Base-by-base conservation (phyloP, 2,797 vertebrate species). In the Cyprinodon diabolis region DNA sequence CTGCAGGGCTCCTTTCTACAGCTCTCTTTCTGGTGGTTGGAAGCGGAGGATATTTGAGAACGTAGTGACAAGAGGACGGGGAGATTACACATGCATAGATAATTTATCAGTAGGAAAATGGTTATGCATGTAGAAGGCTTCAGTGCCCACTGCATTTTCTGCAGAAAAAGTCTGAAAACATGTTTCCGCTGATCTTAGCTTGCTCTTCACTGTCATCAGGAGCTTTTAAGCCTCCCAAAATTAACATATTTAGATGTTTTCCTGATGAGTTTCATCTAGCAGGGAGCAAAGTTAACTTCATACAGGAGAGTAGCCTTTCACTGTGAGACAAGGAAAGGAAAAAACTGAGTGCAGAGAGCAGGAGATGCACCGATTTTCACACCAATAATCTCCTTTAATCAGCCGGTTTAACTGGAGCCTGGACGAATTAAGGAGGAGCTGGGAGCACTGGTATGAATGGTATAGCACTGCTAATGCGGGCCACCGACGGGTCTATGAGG, bases 191-290 rank as follows among this genome's bases (percentile, higher is more conserved):
- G 6, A 45, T 65, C 55, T 72, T 25, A 11, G 3, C 78, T 65
- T 55, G 4, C 40, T 77, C 79, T 84, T 80, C 82, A 35, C 76
- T 30, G 83, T 88, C 86, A 90, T 92, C 88, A 90, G 85, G 86
- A 90, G 80, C 87, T 91, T 91, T 77, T 92, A 89, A 92, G 92
- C 90, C 90, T 0, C n/a, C 37, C 25, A 30, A 75, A 87, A 92
- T 92, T 91, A 84, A 76, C 89, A 92, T 93, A 89, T 91, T 90
- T 80, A 89, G 89, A 91, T 88, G 72, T 79, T 91, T 90, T 87
- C 82, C 82, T 93, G 85, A 92, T 93, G 89, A 93, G 87, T 94
- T 93, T 91, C 82, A 92, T 86, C 60, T 77, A 72, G 82, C 69
- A 77, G 75, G 73, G 84, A 74, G 71, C 85, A 80, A 88, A 92